A percentile compares a stretch with the other conserved stretches of the same genome.
phyloP scores from a whole-genome alignment of 2,113 vertebrate species.

The Apistogramma diplotaenia region DNA sequence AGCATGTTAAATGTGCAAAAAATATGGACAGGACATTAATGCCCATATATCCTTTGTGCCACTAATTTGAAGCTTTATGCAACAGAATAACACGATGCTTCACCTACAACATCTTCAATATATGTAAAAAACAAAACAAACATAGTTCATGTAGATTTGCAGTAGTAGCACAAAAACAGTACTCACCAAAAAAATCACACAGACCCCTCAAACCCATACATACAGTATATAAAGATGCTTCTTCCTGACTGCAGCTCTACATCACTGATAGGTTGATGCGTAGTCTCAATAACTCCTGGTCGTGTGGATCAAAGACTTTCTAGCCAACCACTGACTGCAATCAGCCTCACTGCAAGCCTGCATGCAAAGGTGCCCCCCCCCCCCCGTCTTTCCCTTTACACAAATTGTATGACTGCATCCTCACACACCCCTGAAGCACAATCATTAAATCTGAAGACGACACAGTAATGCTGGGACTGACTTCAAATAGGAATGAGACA shows the following conservation, averaged over 20 bases:
- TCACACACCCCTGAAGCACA: not conserved
- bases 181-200: not conserved
- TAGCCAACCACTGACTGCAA: not conserved
- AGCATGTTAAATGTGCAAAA: not conserved
- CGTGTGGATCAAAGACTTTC: fast-evolving
- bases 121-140: not conserved
- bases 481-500: not conserved
- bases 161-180: not conserved
- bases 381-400: too few relatives aligned
- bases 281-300: not conserved
- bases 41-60: not conserved
- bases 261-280: not conserved
- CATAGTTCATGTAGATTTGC: not conserved
- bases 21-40: not conserved
- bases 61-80: not conserved
- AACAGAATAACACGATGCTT: not conserved
- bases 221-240: not conserved
- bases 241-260: not conserved
- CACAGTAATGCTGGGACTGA: not conserved
- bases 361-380: not conserved
- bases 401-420: too few relatives aligned
- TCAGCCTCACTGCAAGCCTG: not conserved
- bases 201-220: not conserved
- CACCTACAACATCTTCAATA: not conserved
- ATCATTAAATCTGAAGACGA: not conserved